A percentile compares a stretch with the other conserved stretches of the same genome.
These are phyloP conservation scores for Galleria mellonella DNA, from an alignment of 1,140 invertebrate species.

Conservation along the genomic window DNA sequence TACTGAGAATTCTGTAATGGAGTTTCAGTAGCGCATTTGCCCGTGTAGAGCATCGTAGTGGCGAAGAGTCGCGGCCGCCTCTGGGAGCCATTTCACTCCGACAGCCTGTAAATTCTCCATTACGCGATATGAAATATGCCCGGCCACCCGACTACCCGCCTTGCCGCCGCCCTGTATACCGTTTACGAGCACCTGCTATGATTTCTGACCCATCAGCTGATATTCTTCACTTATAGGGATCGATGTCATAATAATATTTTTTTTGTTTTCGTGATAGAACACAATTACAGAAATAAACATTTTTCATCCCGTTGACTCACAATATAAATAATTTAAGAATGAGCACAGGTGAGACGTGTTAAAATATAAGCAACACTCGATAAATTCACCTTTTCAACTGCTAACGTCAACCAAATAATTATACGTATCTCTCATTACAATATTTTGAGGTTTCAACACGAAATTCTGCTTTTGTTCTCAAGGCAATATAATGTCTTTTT, in stretches of 20 bases:
- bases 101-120: conserved; percentile 74
- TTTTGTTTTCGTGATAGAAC: too few relatives aligned
- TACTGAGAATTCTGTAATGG: not conserved
- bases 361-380: conserved; percentile 13
- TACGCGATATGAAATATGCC: conserved; percentile 72
- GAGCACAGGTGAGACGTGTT: conserved; percentile 17
- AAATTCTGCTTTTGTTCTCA: conserved; percentile 60
- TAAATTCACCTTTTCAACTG: conserved; percentile 23
- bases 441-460: conserved; percentile 54
- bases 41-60: conserved; percentile 10
- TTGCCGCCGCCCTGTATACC: conserved; percentile 2
- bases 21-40: conserved; percentile 19
- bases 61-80: conserved; percentile 46
- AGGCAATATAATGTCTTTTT: conserved; percentile 48
- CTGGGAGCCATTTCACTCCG: conserved; percentile 69
- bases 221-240: not conserved
- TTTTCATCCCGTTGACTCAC: too few relatives aligned
- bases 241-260: not conserved
- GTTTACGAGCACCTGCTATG: conserved; percentile 36
- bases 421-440: conserved; percentile 36
- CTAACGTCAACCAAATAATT: conserved; percentile 35
- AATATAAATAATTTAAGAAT: conserved; percentile 6
- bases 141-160: conserved; percentile 11
- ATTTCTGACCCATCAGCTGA: conserved; percentile 34
- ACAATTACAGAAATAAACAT: too few relatives aligned